phyloP scores from a whole-genome alignment of 2,888 invertebrate genomes.

The Antheraea assamensis region DNA sequence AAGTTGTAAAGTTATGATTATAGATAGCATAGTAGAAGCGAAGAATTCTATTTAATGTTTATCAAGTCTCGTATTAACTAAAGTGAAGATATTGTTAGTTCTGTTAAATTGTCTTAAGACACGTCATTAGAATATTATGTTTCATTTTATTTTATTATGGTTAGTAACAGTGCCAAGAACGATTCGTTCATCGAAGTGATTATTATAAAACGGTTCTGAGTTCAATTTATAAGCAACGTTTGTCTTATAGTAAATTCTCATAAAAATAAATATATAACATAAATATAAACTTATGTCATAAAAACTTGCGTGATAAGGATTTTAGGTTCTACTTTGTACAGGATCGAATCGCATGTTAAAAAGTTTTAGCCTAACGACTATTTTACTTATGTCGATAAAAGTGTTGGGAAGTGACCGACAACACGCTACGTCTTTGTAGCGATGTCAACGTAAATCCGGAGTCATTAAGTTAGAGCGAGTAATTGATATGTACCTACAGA shows the following conservation, averaged over 20 bases:
- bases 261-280: not conserved
- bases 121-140: not conserved
- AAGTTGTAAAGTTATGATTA: slow-evolving; percentile 63
- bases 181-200: not conserved
- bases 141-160: not conserved
- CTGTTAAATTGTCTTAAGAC: not conserved
- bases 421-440: slow-evolving; percentile 39
- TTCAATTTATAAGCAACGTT: not conserved
- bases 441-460: slow-evolving; percentile 34
- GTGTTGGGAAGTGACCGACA: slow-evolving; percentile 23
- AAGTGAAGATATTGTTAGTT: not conserved
- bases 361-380: slow-evolving; percentile 4
- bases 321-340: not conserved
- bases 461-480: slow-evolving; percentile 15
- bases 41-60: slow-evolving; percentile 47
- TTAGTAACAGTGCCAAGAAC: not conserved
- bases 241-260: not conserved
- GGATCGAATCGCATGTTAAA: slow-evolving; percentile 14
- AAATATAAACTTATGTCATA: slow-evolving; percentile 4
- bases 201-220: not conserved
- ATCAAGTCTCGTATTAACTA: slow-evolving; percentile 20
- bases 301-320: slow-evolving; percentile 3
- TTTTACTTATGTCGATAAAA: slow-evolving; percentile 22
- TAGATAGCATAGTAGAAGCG: slow-evolving; percentile 62
- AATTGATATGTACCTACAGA: not conserved